These are phyloP conservation scores for Hybos culiciformis DNA, from an alignment of 2,888 invertebrate genomes.

Conservation along the genomic window DNA sequence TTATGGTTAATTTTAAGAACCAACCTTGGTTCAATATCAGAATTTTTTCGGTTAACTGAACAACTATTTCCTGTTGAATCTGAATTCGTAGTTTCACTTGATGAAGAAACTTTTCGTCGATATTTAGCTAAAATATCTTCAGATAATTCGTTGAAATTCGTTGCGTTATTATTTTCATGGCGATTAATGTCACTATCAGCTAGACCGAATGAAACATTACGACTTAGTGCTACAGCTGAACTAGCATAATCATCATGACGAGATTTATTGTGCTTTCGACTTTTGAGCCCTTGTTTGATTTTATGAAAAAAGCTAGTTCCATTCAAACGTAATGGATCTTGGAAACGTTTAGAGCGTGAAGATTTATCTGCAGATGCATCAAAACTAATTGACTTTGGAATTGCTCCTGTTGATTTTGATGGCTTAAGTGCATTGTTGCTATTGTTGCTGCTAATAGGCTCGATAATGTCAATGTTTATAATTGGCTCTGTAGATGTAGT, in stretches of 20 bases:
- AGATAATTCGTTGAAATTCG: slow-evolving; percentile 49
- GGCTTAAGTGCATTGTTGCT: slow-evolving; percentile 27
- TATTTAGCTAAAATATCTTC: slow-evolving; percentile 95
- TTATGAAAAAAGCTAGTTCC: slow-evolving; percentile 59
- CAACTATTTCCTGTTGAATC: slow-evolving; percentile 32
- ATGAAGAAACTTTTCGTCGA: slow-evolving; percentile 49
- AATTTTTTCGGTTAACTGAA: slow-evolving; percentile 20
- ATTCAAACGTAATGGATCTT: slow-evolving; percentile 15
- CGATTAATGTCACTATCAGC: slow-evolving; percentile 12
- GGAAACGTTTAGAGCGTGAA: slow-evolving; percentile 40
- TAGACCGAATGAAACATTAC: slow-evolving; percentile 28
- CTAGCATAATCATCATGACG: slow-evolving; percentile 16
- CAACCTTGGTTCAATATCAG: slow-evolving; percentile 35
- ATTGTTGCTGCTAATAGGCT: slow-evolving; percentile 8
- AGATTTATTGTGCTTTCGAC: slow-evolving; percentile 41
- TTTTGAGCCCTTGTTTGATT: slow-evolving; percentile 53
- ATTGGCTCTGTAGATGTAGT: slow-evolving; percentile 1
- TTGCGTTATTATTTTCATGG: slow-evolving; percentile 11
- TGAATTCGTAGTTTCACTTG: slow-evolving; percentile 38
- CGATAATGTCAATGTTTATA: not conserved
- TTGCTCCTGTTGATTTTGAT: slow-evolving; percentile 60
- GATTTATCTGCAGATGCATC: slow-evolving; percentile 77
- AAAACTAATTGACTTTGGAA: slow-evolving; percentile 84
- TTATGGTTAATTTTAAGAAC: slow-evolving; percentile 12
- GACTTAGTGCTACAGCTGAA: slow-evolving; percentile 12